Evolutionary conservation across 2,797 vertebrate species (phyloP).

Genomic region (Hoplostethus mediterraneus): DNA sequence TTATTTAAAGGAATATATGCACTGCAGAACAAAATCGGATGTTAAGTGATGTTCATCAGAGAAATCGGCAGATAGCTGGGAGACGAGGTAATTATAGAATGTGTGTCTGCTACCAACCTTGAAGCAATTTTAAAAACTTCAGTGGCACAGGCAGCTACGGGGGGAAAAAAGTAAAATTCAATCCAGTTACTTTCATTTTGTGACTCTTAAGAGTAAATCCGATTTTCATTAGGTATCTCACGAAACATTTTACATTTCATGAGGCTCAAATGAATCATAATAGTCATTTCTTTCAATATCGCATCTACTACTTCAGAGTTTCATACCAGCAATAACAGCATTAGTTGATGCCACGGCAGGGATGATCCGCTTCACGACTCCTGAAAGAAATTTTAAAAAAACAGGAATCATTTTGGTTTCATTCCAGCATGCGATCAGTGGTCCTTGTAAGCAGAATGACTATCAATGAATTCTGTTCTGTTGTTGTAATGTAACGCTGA

Average conservation of each 20-base stretch:
- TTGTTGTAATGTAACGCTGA: not conserved
- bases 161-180: conserved; percentile 30
- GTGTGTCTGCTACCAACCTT: conserved; percentile 83
- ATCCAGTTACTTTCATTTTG: not conserved
- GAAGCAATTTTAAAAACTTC: conserved; percentile 99
- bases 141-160: conserved; percentile 92
- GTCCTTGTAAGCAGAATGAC: not conserved
- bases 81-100: not conserved
- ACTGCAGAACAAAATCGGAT: conserved; percentile 78
- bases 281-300: not conserved
- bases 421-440: not conserved
- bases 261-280: not conserved
- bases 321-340: conserved; percentile 95
- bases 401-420: not conserved
- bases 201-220: too few species aligned
- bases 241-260: not conserved
- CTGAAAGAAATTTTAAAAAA: conserved; percentile 79
- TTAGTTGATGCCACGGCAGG: conserved; percentile 98
- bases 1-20: conserved; percentile 97
- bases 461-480: not conserved
- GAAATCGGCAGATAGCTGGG: conserved; percentile 2
- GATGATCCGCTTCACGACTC: conserved; percentile 97
- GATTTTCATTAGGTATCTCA: too few species aligned
- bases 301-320: not conserved
- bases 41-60: not conserved